Evolutionary conservation across 2,113 vertebrate genomes (phyloP), one percentile per base, ranked within the genome.

Genomic region (Hippopotamus amphibius): DNA sequence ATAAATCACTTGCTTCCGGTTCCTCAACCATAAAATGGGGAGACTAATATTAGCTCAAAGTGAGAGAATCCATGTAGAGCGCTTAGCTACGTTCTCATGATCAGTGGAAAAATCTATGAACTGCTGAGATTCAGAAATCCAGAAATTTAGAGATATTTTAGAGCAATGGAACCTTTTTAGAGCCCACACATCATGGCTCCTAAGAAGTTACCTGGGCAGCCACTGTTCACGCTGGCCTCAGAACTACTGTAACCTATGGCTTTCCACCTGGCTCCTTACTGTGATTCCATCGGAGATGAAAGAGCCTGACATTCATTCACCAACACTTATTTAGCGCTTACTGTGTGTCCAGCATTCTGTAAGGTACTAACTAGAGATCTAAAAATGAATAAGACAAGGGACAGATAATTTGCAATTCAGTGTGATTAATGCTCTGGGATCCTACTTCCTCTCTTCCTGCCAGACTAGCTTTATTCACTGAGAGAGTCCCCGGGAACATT

Each of bases 241-340:
- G 65, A 89, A 84, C 61, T 43, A 6, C 50, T 68, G 3, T 50
- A 57, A 63, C 57, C 2, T 5, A 5, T 81, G 74, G 21, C 26
- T 92, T 94, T 16, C 59, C 41, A 66, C 6, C 59, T 83, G 48
- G 26, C 68, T 95, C 50, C 41, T 30, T 16, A 79, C 33, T 61
- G 37, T 74, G 48, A 72, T 90, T 88, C 72, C 33, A 77, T 4
- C 82, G 61, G 72, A 95, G 59, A 92, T 11, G 33, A 89, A n/a
- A 80, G n/a, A 84, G 28, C 74, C 28, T 72, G 79, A 88, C 24
- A 71, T 95, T 50, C 41, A 77, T 66, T 89, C 59, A 66, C 16
- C 43, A 89, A 84, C 65, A 84, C 71, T 85, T 93, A 96, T 87
- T 88, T 94, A 95, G 57, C 71, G 80, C 53, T 88, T 93, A 72